Percentiles rank a stretch among this genome's conserved stretches.
phyloP scores from a whole-genome alignment of 2,888 invertebrate genomes.

The Melinaea marsaeus region DNA sequence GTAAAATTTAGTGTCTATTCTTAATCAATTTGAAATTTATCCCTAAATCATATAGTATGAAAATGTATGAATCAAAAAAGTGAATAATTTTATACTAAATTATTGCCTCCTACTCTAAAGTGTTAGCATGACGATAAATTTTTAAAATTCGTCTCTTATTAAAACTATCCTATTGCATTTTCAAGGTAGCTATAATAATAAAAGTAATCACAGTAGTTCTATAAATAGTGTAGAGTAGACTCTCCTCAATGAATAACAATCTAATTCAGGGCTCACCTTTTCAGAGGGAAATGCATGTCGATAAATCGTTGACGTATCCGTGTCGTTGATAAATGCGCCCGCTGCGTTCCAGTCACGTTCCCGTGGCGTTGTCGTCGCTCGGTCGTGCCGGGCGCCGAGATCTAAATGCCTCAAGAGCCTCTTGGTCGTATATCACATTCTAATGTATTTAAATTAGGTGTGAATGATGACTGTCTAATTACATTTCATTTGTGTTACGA shows the following conservation, averaged over 20 bases:
- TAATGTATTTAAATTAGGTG: conserved; percentile 44
- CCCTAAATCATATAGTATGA: no score
- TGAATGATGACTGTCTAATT: conserved; percentile 56
- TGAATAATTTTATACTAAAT: no score
- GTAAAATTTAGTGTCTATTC: no score
- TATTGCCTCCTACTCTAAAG: no score
- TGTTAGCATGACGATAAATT: no score
- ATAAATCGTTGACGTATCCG: conserved; percentile 45
- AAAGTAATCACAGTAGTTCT: neutral
- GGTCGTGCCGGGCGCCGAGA: conserved; percentile 24
- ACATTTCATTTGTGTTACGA: conserved; percentile 34
- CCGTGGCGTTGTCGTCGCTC: conserved; percentile 27
- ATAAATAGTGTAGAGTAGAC: conserved; percentile 10
- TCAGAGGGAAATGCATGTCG: conserved; percentile 52
- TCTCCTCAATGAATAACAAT: conserved; percentile 28
- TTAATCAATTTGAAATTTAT: no score
- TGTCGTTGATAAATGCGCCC: conserved; percentile 27
- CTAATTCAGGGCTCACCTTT: conserved; percentile 58
- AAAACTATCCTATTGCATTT: no score
- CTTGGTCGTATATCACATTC: conserved; percentile 27
- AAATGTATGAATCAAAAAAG: no score
- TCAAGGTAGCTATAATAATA: neutral
- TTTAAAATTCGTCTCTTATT: no score
- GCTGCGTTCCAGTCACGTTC: conserved; percentile 31
- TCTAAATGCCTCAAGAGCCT: conserved; percentile 24